A percentile compares a stretch with the other conserved stretches of the same genome.
Conservation (phyloP, 2,113 vertebrate genomes). For the Tachuris rubrigastra region DNA sequence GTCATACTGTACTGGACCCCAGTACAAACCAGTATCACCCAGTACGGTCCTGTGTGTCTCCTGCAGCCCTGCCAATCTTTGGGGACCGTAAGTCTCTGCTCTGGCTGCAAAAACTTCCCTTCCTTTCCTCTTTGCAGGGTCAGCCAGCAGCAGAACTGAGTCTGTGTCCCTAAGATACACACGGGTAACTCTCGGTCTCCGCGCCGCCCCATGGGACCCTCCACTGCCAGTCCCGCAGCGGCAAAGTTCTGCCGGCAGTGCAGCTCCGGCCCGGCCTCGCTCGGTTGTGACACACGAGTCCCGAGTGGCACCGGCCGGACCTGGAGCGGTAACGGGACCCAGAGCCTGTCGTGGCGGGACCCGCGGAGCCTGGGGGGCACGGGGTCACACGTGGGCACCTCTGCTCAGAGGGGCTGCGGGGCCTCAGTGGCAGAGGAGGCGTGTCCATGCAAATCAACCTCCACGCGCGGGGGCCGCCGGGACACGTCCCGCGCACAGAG, state of each 20-base stretch:
- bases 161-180: rapidly evolving
- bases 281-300: neutral
- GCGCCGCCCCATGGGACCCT: neutral
- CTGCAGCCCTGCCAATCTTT: neutral
- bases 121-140: neutral
- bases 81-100: rapidly evolving
- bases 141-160: neutral
- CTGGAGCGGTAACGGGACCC: neutral
- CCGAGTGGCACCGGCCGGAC: neutral
- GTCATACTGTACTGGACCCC: neutral
- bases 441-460: neutral
- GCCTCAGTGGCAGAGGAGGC: rapidly evolving
- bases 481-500: rapidly evolving
- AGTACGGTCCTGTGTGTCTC: neutral
- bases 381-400: no score
- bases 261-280: neutral
- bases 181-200: neutral
- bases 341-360: neutral
- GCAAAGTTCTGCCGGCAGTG: neutral
- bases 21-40: neutral
- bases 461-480: neutral
- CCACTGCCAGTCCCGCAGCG: neutral
- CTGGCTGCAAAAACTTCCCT: no score
- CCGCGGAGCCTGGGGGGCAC: neutral
- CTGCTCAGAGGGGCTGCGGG: neutral